Evolutionary conservation across 1,140 invertebrate species (phyloP), one percentile per base, ranked within the genome.

Genomic region (Drosophila nikananu): DNA sequence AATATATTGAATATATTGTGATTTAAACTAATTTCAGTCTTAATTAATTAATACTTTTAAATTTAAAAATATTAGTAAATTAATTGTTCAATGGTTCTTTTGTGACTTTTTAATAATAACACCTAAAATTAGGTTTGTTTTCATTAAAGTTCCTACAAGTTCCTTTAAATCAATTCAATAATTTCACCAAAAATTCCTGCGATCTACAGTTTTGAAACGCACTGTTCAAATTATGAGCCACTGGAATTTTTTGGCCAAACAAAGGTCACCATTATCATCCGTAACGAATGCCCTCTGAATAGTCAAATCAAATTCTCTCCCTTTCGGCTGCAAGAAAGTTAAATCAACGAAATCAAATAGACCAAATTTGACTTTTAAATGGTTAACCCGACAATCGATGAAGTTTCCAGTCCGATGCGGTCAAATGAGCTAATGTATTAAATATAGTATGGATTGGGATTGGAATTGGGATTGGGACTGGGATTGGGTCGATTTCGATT

Each of bases 281-380:
- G 65, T 62, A 87, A 67, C 76, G 65, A 86, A 87, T 80, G 27
- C 37, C 58, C 37, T 32, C 62, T 68, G 71, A 67, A 83, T 72
- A 66, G 27, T 46, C 59, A 46, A 83, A 75, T 72, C 52, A 79
- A 82, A 72, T 79, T 86, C 37, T 62, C n/a, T 35, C 10, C n/a
- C 51, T 17, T 19, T 17, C 5, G 44, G 63, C 51, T 37, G 41
- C 61, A 73, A 70, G 80, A 89, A 80, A 83, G 71, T 80, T 54
- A 60, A 44, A 25, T 32, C 37, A 15, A 49, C 46, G 17, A 68
- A 55, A 68, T 67, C 37, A 67, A 42, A 60, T 32, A n/a, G 37
- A 46, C 30, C 48, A 19, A 51, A 87, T 87, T 87, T 83, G 84
- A 80, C 80, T 87, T 87, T 80, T 55, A 87, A 87, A 87, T 87